Base-by-base conservation (phyloP, 2,113 vertebrate genomes). In the Polypterus bichir region DNA sequence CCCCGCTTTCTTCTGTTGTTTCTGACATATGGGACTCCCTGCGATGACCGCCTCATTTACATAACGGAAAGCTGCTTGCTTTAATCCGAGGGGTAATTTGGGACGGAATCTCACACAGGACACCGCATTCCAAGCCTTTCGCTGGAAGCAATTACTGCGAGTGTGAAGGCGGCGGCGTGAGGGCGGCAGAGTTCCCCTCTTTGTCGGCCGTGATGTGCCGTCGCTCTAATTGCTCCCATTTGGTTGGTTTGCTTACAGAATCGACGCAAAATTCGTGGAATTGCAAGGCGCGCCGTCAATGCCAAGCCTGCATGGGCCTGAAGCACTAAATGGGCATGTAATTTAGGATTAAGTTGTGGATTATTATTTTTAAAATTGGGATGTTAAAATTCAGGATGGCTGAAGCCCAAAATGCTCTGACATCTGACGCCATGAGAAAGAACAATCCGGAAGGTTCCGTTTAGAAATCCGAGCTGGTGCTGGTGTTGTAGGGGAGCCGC, bases 1-100 rank as follows among this genome's bases (percentile, higher is more conserved):
- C 27, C 27, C 27, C 27, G 27, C 27, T 27, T 27, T 27, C 27
- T 27, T 27, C 27, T 27, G 27, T 27, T 27, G 27, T 27, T 27
- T 27, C 27, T 27, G 27, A 27, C 27, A 27, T 27, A 27, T 27
- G 27, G 27, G 27, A 27, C 27, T 27, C 27, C 27, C 27, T 27
- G 27, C 27, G 2, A 27, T 5, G 7, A n/a, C 56, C 56, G 46
- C 56, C 44, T 8, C n/a, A 58, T 58, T 58, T 45, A 58, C 56
- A 58, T 58, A 58, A 58, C 44, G 11, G 46, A 44, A 44, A 58
- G 46, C 46, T 7, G 44, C 46, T 58, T 58, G 27, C 56, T 58
- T 58, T 58, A 58, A 58, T 58, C 56, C 56, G 46, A 45, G 9
- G 46, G 56, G 56, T 58, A 58, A 58, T 58, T 58, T 58, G 56